These are phyloP conservation scores for Cheirogaleus major DNA, from an alignment of 2,797 vertebrate genomes.

Conservation along the genomic window DNA sequence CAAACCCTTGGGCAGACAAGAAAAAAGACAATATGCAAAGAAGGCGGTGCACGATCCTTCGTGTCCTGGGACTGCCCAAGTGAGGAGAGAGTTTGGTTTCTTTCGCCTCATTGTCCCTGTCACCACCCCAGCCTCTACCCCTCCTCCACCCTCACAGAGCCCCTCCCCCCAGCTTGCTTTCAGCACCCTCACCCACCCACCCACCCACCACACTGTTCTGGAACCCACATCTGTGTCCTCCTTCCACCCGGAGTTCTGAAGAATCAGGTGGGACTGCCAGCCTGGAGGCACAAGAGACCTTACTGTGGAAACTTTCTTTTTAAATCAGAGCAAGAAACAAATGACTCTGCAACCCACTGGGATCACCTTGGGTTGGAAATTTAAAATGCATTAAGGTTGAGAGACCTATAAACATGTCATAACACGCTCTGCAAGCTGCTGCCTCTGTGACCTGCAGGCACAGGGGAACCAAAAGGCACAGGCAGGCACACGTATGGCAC, in stretches of 20 bases:
- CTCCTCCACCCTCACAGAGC: neutral
- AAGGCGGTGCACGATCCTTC: accelerated
- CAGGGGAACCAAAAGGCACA: constrained; percentile 1
- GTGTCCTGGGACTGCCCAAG: neutral
- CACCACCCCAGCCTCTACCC: neutral
- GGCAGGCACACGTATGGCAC: neutral
- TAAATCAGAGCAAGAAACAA: constrained; percentile 68
- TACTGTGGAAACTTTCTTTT: constrained; percentile 57
- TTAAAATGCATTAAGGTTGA: constrained; percentile 78
- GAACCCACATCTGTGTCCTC: neutral
- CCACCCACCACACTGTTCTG: neutral
- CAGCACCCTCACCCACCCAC: neutral
- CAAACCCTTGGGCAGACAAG: neutral
- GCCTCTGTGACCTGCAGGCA: constrained; percentile 57
- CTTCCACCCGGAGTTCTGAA: neutral
- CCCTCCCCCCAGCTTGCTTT: neutral
- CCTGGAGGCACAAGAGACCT: constrained; percentile 42
- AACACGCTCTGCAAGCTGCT: constrained; percentile 60
- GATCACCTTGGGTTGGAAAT: constrained; percentile 72
- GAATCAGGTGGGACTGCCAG: neutral
- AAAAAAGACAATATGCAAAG: neutral
- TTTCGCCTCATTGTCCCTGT: neutral
- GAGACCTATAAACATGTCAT: constrained; percentile 73
- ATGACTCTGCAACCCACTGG: constrained; percentile 62
- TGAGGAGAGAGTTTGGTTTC: neutral